Percentiles rank a stretch among this genome's conserved stretches.
These are phyloP conservation scores for Amphimallon solstitiale DNA, from an alignment of 2,888 invertebrate species.

Conservation along the genomic window DNA sequence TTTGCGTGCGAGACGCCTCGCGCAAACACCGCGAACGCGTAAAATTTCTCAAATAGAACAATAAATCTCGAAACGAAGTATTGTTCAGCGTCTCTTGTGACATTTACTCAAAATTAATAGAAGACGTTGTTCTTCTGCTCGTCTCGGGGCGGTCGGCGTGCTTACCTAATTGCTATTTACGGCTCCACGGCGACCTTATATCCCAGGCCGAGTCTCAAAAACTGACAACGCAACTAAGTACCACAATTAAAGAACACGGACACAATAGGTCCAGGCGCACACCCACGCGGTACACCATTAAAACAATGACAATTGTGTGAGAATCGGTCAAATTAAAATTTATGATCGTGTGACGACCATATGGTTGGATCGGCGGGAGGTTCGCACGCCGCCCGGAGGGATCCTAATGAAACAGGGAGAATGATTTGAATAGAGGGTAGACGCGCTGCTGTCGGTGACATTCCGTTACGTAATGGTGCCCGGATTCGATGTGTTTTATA, in stretches of 20 bases:
- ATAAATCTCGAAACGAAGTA: conserved; percentile 11
- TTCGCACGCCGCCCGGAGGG: conserved; percentile 45
- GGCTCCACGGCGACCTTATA: conserved; percentile 53
- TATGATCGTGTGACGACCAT: conserved; percentile 53
- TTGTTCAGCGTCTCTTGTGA: conserved; percentile 10
- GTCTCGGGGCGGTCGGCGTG: conserved; percentile 6
- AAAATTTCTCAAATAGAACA: conserved; percentile 27
- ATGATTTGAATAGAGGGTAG: conserved; percentile 47
- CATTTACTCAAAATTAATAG: conserved; percentile 26
- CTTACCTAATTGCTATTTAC: conserved; percentile 57
- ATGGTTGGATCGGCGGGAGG: conserved; percentile 51
- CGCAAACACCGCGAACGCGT: neutral
- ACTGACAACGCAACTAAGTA: conserved; percentile 56
- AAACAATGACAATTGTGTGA: conserved; percentile 48
- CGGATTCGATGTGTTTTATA: conserved; percentile 33
- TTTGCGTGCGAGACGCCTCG: neutral
- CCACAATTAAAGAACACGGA: conserved; percentile 55
- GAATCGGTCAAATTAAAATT: conserved; percentile 54
- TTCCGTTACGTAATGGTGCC: conserved; percentile 40
- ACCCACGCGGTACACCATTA: conserved; percentile 44
- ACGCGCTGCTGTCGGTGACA: conserved; percentile 46
- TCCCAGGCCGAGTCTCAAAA: conserved; percentile 43
- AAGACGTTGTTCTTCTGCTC: conserved; percentile 2
- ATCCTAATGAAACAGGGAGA: conserved; percentile 44
- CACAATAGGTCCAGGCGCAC: conserved; percentile 49